Evolutionary conservation across 2,888 invertebrate species (phyloP), one percentile per base, ranked within the genome.

Genomic region (Drosophila trichaetosa): DNA sequence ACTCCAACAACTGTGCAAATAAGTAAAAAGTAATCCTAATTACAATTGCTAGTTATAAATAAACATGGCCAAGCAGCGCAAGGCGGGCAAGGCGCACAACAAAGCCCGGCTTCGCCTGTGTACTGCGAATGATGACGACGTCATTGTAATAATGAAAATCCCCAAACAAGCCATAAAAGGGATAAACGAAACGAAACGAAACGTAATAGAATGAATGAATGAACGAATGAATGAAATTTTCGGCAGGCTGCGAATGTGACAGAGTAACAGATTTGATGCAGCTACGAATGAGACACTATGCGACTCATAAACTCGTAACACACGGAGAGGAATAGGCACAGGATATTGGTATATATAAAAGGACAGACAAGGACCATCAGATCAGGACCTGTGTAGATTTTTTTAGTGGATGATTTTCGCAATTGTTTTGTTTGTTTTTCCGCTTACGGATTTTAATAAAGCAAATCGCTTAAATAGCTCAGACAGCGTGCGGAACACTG

Each of bases 151-250:
- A 88, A 86, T 81, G 87, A 74, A 86, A 88, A 86, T 83, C 90
- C 86, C 89, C 83, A 83, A 90, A 90, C 86, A 86, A 86, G 89
- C 86, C 81, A 90, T 86, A 90, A 86, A 86, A 90, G 87, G 89
- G 87, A 86, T 86, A 88, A 88, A 75, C 74, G 77, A 78, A 73
- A 82, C 73, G 77, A 75, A 82, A 82, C 71, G 73, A 61, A 89
- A 82, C 38, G 76, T 46, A 76, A 68, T 58, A 62, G 8, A 63
- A 73, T 63, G 60, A 63, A 72, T 60, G 72, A 71, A 62, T 60
- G 73, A 69, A 51, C 57, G 73, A 71, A 63, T 71, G 81, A 77
- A 79, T 71, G 80, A 83, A 82, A 74, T 82, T 82, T 83, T 73
- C 42, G 79, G 73, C 80, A 73, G 67, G 70, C 82, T 78, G 83